Conservation (phyloP, 1,140 invertebrate genomes). For the Drosophila grimshawi region DNA sequence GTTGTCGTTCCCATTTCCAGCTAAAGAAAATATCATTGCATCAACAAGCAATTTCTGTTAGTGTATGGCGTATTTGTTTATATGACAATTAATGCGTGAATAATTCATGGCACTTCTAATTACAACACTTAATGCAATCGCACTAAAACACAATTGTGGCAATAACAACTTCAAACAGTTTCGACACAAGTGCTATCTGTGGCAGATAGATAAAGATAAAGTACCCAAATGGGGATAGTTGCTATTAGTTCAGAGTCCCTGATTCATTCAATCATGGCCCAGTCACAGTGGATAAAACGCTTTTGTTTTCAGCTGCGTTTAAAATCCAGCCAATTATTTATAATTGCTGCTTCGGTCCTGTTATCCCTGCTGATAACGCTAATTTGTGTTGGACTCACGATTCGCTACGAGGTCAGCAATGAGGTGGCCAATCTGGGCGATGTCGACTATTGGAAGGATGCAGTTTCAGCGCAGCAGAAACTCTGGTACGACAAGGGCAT, state of each 20-base stretch:
- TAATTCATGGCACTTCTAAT: conserved; percentile 65
- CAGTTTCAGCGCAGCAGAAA: conserved; percentile 51
- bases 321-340: conserved; percentile 67
- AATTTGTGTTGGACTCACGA: conserved; percentile 67
- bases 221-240: neutral
- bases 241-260: neutral
- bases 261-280: conserved; percentile 23
- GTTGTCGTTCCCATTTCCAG: too few species aligned
- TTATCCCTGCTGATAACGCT: conserved; percentile 57
- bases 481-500: conserved; percentile 71
- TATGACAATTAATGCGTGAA: conserved; percentile 60
- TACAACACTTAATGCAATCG: conserved; percentile 38
- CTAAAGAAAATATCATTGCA: neutral
- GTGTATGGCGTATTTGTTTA: conserved; percentile 52
- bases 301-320: conserved; percentile 43
- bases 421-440: conserved; percentile 66
- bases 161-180: conserved; percentile 41
- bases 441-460: conserved; percentile 73
- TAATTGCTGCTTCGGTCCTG: conserved; percentile 62
- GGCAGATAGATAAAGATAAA: conserved; percentile 4
- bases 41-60: conserved; percentile 2
- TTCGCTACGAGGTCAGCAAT: conserved; percentile 72
- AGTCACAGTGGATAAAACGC: conserved; percentile 27
- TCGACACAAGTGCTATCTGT: conserved; percentile 24
- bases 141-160: conserved; percentile 11